phyloP scores from a whole-genome alignment of 2,113 vertebrate genomes.

The Jacana jacana region DNA sequence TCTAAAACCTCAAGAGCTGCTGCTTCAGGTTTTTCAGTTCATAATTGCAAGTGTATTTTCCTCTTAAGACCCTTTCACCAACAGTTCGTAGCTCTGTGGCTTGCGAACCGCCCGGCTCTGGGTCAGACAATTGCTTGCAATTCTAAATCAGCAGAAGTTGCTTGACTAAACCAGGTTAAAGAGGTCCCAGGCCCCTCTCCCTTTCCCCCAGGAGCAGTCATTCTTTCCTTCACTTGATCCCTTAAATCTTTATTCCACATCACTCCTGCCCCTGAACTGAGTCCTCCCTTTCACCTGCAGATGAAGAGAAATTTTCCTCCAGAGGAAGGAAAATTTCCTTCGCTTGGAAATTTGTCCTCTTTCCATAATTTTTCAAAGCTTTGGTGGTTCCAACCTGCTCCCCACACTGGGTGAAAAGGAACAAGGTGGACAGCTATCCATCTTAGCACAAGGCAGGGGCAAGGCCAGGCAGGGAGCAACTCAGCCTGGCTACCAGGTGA shows the following conservation, averaged over 20 bases:
- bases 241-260: conserved; percentile 3
- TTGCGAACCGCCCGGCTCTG: not conserved
- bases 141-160: not conserved
- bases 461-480: not conserved
- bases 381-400: not conserved
- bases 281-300: not conserved
- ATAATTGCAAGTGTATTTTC: not conserved
- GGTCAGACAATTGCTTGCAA: not conserved
- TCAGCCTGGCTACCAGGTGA: not conserved
- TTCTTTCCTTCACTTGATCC: not conserved
- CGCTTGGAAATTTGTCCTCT: conserved; percentile 1
- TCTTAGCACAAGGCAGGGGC: not conserved
- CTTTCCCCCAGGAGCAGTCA: not conserved
- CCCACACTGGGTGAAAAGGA: not conserved
- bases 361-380: conserved; percentile 18
- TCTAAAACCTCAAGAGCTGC: not conserved
- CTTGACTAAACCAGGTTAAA: not conserved
- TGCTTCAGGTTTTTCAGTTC: not conserved
- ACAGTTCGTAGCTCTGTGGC: not conserved
- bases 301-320: conserved; percentile 28
- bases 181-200: not conserved
- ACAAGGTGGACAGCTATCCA: not conserved
- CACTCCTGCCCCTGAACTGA: not conserved
- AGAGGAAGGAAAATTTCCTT: no score
- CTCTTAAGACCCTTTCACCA: not conserved